These are phyloP conservation scores for Sebastes hubbsi DNA, from an alignment of 2,797 vertebrate species.

Conservation along the genomic window DNA sequence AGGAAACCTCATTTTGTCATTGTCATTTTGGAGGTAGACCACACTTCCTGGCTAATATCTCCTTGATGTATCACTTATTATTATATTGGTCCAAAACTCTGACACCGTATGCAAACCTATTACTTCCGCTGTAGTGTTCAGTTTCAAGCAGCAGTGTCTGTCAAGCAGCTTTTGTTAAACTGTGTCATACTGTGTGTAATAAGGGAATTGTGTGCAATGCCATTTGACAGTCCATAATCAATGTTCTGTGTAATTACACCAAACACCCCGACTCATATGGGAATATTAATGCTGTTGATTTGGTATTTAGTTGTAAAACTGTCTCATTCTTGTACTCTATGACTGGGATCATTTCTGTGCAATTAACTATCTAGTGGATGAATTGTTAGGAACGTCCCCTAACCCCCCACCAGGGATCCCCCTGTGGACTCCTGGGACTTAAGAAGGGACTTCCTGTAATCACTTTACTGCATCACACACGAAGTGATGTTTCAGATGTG, in stretches of 20 bases:
- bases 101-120: background rate
- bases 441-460: background rate
- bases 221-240: conserved; percentile 7
- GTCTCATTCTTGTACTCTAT: background rate
- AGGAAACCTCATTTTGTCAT: background rate
- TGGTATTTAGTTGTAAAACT: background rate
- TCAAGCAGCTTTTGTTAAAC: background rate
- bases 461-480: background rate
- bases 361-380: background rate
- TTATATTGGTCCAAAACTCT: background rate
- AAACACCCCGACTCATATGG: background rate
- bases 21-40: background rate
- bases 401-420: background rate
- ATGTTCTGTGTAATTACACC: background rate
- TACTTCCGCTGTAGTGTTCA: background rate
- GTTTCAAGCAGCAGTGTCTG: background rate
- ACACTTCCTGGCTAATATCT: background rate
- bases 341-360: background rate
- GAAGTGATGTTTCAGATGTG: background rate
- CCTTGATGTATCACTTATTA: background rate
- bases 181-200: background rate
- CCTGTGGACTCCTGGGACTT: background rate
- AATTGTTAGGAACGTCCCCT: background rate
- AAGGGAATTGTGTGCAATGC: background rate
- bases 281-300: background rate